Conservation (phyloP, 2,888 invertebrate species). For the Aphodius granarius region DNA sequence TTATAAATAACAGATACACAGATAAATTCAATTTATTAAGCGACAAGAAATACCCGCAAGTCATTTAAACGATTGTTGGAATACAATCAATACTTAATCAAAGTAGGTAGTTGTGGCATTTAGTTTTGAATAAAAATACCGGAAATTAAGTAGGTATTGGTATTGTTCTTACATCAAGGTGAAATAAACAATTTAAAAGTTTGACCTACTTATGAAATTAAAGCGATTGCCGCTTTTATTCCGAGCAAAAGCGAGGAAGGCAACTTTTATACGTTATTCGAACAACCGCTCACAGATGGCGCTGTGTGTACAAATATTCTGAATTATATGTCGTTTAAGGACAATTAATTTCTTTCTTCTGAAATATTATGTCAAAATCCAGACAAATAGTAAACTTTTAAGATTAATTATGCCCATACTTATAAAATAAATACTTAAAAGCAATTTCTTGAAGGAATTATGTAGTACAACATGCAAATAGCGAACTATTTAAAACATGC, state of each 20-base stretch:
- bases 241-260: not conserved
- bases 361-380: not conserved
- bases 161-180: not conserved
- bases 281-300: not conserved
- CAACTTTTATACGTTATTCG: not conserved
- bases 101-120: not conserved
- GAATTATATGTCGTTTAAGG: not conserved
- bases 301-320: not conserved
- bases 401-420: no score
- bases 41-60: not conserved
- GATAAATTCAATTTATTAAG: not conserved
- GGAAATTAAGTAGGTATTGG: not conserved
- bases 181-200: not conserved
- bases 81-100: not conserved
- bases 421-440: not conserved
- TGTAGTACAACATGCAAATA: conserved; percentile 16
- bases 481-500: conserved; percentile 9
- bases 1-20: not conserved
- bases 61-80: not conserved
- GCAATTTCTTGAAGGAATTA: not conserved
- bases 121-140: not conserved
- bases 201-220: not conserved
- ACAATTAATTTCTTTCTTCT: not conserved
- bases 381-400: no score
- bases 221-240: not conserved